Evolutionary conservation across 2,113 vertebrate genomes (phyloP), one percentile per base, ranked within the genome.

Genomic region (Microtus oregoni): DNA sequence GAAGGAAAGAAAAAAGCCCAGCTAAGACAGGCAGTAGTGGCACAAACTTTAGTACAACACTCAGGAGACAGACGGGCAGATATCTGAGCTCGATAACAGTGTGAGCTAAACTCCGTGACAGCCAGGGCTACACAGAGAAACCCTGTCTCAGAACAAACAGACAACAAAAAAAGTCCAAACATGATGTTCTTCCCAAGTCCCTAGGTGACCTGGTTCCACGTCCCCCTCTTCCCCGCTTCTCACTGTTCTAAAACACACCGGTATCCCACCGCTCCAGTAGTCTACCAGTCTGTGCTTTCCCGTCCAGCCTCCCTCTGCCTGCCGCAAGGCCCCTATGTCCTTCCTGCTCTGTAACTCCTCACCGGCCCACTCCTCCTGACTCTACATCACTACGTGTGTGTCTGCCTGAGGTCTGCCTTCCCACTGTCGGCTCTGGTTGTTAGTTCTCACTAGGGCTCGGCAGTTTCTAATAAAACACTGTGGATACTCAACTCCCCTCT

Each of bases 301-400:
- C 58, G 3, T 20, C 1, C 0, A 3, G 41, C 52, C 24, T 22
- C 38, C 41, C 38, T 22, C 10, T 41, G 41, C 47, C 35, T 0
- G 35, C n/a, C 22, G 1, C 0, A 38, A 20, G 79, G 63, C n/a
- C 30, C 41, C 68, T 65, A 2, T 0, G 13, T 22, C 30, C 68
- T 50, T 44, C 67, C 79, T 72, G n/a, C 55, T 58, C 79, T 4
- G 0, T 2, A 50, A 44, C 6, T 58, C 65, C 58, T 76, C 28
- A 61, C 50, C 50, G 76, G 17, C 5, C 44, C 5, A 6, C 6
- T 1, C 32, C 24, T 0, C 1, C 9, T 0, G 58, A 77, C 30
- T 26, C 30, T 15, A 30, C 7, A 44, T 70, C 26, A 38, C 89
- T 15, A 28, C 10, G 35, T 67, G 78, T 58, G 47, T 26, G 35